These are phyloP conservation scores for Drosophila pachea DNA, from an alignment of 1,140 invertebrate species.

Conservation along the genomic window DNA sequence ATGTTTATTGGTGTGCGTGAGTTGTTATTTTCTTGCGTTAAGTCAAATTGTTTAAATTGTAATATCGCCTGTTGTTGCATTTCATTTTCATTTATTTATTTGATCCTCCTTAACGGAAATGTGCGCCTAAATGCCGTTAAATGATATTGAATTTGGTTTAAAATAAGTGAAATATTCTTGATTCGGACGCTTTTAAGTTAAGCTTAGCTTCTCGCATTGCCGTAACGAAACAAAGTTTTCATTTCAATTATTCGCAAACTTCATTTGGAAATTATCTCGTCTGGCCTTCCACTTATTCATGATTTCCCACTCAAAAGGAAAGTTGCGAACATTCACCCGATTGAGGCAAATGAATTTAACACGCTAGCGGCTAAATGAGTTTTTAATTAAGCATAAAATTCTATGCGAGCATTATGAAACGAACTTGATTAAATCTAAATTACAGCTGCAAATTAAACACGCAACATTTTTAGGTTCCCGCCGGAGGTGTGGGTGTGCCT, in stretches of 20 bases:
- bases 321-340: constrained; percentile 13
- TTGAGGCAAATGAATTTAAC: constrained; percentile 49
- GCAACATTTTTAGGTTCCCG: background rate
- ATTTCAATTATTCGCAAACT: background rate
- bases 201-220: background rate
- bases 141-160: background rate
- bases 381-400: constrained; percentile 58
- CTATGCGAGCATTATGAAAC: background rate
- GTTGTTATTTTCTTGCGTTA: constrained; percentile 7
- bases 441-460: constrained; percentile 14
- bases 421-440: background rate
- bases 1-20: constrained; percentile 47
- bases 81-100: constrained; percentile 16
- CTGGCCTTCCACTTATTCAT: background rate
- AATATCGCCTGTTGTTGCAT: constrained; percentile 30
- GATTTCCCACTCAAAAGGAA: background rate
- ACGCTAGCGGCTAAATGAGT: constrained; percentile 34
- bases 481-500: background rate
- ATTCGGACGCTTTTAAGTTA: too few species aligned
- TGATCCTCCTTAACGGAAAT: constrained; percentile 2
- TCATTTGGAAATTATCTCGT: background rate
- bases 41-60: constrained; percentile 48
- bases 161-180: background rate
- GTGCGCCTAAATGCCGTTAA: constrained; percentile 4
- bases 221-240: background rate